Evolutionary conservation across 2,888 invertebrate genomes (phyloP).

Genomic region (Anarsia innoxiella): DNA sequence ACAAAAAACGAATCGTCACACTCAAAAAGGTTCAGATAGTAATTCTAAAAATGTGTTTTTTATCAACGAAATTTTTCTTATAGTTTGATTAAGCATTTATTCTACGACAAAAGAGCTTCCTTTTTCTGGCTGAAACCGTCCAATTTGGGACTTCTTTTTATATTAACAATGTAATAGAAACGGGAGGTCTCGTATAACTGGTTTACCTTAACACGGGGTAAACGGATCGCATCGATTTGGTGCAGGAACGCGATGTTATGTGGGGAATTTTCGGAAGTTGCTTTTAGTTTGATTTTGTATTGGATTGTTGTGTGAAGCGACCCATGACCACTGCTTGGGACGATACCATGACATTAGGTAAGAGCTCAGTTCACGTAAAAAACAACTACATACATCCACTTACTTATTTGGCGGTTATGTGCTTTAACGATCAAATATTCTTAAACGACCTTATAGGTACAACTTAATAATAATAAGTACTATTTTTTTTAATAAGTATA

Average conservation of each 20-base stretch:
- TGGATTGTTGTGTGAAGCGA: slow-evolving; percentile 16
- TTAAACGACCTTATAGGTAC: too few species aligned
- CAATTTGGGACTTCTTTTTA: too few species aligned
- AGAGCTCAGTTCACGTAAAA: too few species aligned
- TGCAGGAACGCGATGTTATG: slow-evolving; percentile 40
- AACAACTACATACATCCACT: too few species aligned
- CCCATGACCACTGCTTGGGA: slow-evolving; percentile 17
- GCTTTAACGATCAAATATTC: too few species aligned
- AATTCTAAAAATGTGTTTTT: slow-evolving; percentile 26
- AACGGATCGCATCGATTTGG: slow-evolving; percentile 46
- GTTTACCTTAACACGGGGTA: slow-evolving; percentile 27
- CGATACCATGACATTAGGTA: too few species aligned
- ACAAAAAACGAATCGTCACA: too few species aligned
- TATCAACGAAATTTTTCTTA: slow-evolving; percentile 22
- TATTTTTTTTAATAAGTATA: too few species aligned
- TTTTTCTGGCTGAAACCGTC: slow-evolving; percentile 26
- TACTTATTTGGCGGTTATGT: too few species aligned
- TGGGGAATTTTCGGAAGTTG: slow-evolving; percentile 46
- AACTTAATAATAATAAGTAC: too few species aligned
- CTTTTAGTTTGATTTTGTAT: slow-evolving; percentile 20
- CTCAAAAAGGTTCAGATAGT: too few species aligned
- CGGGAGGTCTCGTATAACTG: slow-evolving; percentile 22
- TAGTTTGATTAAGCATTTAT: slow-evolving; percentile 42
- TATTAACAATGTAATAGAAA: too few species aligned
- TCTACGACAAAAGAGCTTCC: slow-evolving; percentile 34